Percentiles rank a stretch among this genome's conserved stretches.
Conservation (phyloP, 2,113 vertebrate species). For the Scopus umbretta region DNA sequence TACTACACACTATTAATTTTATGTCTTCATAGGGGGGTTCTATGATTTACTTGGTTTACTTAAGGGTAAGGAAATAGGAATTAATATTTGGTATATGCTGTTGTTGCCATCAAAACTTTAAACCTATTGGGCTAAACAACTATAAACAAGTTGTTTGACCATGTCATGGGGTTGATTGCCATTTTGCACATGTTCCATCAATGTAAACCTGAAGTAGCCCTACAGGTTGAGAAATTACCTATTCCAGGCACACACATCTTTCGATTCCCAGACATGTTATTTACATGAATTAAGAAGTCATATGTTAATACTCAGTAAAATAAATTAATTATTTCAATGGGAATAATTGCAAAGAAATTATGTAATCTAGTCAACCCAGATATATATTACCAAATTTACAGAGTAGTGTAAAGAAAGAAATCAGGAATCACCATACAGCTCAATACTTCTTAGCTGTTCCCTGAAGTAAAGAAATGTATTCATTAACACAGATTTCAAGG, state of each 20-base stretch:
- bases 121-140: neutral
- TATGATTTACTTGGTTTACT: neutral
- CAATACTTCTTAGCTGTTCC: neutral
- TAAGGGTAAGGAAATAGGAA: neutral
- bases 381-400: neutral
- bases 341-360: neutral
- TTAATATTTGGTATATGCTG: neutral
- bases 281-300: neutral
- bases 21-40: neutral
- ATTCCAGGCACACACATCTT: neutral
- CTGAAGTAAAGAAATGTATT: neutral
- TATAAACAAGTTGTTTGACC: neutral
- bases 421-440: neutral
- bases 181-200: neutral
- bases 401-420: neutral
- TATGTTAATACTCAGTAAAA: neutral
- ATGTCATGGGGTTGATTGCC: accelerated
- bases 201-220: neutral
- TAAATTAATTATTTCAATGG: neutral
- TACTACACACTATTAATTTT: neutral
- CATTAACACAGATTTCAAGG: neutral
- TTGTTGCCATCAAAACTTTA: neutral
- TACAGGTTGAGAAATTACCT: neutral
- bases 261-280: neutral
- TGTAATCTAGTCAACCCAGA: neutral